phyloP scores from a whole-genome alignment of 2,113 vertebrate genomes.

The Mirounga angustirostris region DNA sequence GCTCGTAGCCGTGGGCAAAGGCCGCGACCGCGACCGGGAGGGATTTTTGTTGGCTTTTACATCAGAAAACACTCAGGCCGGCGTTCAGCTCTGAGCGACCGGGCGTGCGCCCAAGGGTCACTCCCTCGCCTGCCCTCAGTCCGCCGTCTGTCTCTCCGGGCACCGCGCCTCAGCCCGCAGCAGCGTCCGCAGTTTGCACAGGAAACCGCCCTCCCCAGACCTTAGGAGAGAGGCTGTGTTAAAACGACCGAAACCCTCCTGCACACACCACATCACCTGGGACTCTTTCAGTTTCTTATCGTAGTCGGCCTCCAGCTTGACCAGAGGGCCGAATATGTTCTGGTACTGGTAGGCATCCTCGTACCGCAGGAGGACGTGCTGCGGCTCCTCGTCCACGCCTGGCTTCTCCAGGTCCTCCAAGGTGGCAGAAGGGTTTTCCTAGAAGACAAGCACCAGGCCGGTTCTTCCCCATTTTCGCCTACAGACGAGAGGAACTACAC shows the following conservation, averaged over 20 bases:
- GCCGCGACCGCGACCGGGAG: not conserved
- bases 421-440: conserved; percentile 98
- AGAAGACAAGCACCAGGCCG: not conserved
- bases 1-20: not conserved
- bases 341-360: conserved; percentile 99
- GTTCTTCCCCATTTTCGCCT: not conserved
- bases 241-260: not conserved
- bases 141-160: not conserved
- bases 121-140: not conserved
- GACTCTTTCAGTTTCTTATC: conserved; percentile 99
- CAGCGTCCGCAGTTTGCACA: not conserved
- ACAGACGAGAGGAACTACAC: accelerated
- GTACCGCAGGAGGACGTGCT: conserved; percentile 97
- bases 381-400: conserved; percentile 97
- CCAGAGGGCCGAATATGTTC: conserved; percentile 98
- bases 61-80: not conserved
- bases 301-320: conserved; percentile 99
- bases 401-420: conserved; percentile 99
- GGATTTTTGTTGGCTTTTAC: not conserved
- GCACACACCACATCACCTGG: conserved; percentile 89
- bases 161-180: not conserved
- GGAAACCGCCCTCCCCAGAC: not conserved
- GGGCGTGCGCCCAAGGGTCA: not conserved
- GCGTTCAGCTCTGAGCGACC: not conserved
- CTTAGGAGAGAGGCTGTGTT: not conserved